These are phyloP conservation scores for Jacana jacana DNA, from an alignment of 2,113 vertebrate species.

Conservation along the genomic window DNA sequence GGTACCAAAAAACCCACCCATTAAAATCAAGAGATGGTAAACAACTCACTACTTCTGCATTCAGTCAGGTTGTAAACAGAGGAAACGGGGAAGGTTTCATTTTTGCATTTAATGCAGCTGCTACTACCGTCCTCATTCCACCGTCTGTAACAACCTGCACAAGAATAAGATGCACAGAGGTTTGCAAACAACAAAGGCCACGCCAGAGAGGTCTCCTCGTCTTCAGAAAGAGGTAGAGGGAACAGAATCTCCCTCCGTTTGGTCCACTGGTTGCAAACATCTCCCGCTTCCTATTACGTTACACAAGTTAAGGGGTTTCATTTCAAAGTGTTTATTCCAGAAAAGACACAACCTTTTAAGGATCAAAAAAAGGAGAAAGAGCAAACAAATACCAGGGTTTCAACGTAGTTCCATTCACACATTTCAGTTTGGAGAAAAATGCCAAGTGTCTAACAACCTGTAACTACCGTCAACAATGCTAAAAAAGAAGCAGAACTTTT, in stretches of 20 bases:
- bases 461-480: not conserved
- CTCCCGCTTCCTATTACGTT: not conserved
- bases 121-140: slow-evolving; percentile 81
- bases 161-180: not conserved
- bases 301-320: not conserved
- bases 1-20: not conserved
- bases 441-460: not conserved
- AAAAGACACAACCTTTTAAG: not conserved
- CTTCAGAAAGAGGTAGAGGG: not conserved
- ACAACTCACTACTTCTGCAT: slow-evolving; percentile 82
- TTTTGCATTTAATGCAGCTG: slow-evolving; percentile 83
- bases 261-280: not conserved
- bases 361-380: not conserved
- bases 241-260: not conserved
- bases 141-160: slow-evolving; percentile 82
- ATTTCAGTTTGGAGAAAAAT: not conserved
- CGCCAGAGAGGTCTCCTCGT: not conserved
- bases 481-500: not conserved
- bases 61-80: slow-evolving; percentile 71
- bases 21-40: not conserved
- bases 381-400: not conserved
- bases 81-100: slow-evolving; percentile 54
- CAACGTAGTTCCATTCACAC: not conserved
- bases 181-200: not conserved
- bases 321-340: not conserved